Evolutionary conservation across 2,888 invertebrate species (phyloP).

Genomic region (Ramazzottius varieornatus): DNA sequence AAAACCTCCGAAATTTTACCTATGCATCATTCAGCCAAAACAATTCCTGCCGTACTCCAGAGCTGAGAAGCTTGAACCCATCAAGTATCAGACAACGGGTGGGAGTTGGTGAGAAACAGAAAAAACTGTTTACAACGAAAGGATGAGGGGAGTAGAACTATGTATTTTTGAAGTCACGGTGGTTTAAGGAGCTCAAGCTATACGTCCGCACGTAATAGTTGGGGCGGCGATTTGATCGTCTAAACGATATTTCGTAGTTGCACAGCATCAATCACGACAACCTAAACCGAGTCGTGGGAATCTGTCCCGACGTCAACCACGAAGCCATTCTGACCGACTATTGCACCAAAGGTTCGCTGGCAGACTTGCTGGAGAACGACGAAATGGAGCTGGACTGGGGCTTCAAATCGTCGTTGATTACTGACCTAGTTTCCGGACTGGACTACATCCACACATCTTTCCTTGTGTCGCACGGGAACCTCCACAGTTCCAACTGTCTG

Average conservation of each 20-base stretch:
- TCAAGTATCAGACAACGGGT: no score
- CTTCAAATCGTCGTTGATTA: neutral
- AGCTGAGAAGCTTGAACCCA: no score
- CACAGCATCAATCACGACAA: neutral
- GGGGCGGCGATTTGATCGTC: no score
- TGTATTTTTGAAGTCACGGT: no score
- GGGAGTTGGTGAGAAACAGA: no score
- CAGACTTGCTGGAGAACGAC: neutral
- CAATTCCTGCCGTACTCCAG: no score
- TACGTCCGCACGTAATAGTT: no score
- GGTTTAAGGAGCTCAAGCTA: neutral
- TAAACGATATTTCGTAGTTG: neutral
- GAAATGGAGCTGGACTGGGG: neutral
- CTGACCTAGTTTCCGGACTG: neutral
- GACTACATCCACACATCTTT: neutral
- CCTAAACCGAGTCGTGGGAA: neutral
- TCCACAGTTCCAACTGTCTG: neutral
- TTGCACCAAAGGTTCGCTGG: neutral
- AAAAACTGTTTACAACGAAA: no score
- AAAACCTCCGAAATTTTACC: no score
- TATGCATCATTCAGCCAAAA: no score
- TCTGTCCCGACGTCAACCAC: neutral
- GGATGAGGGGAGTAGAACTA: no score
- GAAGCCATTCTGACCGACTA: neutral
- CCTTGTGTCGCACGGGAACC: neutral